These are phyloP conservation scores for Drosophila parvula DNA, from an alignment of 1,140 invertebrate genomes.

Conservation along the genomic window DNA sequence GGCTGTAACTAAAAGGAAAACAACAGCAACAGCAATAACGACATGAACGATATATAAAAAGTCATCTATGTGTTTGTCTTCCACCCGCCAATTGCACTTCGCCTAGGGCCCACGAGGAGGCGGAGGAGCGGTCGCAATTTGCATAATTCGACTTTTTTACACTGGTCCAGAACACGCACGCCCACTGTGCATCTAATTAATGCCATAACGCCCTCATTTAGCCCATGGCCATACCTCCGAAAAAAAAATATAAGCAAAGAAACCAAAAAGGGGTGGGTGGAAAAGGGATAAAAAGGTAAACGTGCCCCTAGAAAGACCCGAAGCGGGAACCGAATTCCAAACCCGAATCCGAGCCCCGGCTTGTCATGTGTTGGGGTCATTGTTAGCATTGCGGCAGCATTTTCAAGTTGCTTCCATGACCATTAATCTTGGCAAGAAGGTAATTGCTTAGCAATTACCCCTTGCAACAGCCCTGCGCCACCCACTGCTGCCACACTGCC, in stretches of 20 bases:
- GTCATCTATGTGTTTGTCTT: conserved; percentile 12
- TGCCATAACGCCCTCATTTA: conserved; percentile 46
- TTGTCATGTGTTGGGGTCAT: conserved; percentile 64
- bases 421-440: conserved; percentile 80
- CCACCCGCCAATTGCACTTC: conserved; percentile 40
- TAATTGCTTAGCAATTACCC: conserved; percentile 82
- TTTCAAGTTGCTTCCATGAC: conserved; percentile 71
- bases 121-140: conserved; percentile 33
- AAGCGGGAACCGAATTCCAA: conserved; percentile 20
- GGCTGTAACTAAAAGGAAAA: conserved; percentile 17
- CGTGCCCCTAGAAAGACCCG: conserved; percentile 5
- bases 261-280: not conserved
- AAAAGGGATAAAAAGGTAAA: conserved; percentile 12
- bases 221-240: conserved; percentile 37
- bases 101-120: not conserved
- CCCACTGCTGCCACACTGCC: no score
- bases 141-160: conserved; percentile 52
- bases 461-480: conserved; percentile 39
- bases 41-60: not conserved
- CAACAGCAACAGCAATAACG: not conserved
- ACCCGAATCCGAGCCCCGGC: conserved; percentile 23
- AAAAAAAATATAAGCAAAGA: not conserved
- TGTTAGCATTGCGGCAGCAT: conserved; percentile 79
- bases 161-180: conserved; percentile 19
- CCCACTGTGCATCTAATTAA: conserved; percentile 60